Conservation (phyloP, 2,888 invertebrate genomes). For the Nomada ferruginata region DNA sequence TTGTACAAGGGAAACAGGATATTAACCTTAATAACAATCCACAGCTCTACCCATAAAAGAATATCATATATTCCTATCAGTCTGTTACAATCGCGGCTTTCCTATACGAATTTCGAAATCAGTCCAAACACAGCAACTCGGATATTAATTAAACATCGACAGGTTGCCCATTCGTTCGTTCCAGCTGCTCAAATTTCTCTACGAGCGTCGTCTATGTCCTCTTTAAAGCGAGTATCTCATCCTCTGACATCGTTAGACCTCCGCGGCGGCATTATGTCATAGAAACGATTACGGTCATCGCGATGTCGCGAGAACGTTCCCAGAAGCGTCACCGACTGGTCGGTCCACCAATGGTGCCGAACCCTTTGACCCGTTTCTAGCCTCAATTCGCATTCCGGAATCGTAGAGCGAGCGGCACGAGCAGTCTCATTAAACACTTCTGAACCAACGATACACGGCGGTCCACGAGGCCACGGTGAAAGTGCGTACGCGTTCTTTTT, state of each 20-base stretch:
- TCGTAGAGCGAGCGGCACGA: conserved; percentile 34
- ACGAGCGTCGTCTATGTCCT: conserved; percentile 3
- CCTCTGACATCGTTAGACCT: conserved; percentile 17
- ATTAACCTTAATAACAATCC: too few relatives aligned
- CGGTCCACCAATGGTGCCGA: conserved; percentile 32
- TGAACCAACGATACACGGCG: not conserved
- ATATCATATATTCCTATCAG: too few relatives aligned
- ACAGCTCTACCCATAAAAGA: too few relatives aligned
- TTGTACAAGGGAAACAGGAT: not conserved
- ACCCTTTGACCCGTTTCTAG: conserved; percentile 45
- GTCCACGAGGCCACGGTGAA: conserved; percentile 18
- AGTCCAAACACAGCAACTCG: not conserved
- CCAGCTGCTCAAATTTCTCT: not conserved
- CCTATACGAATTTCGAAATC: not conserved
- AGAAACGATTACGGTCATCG: conserved; percentile 50
- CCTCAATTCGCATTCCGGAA: conserved; percentile 58
- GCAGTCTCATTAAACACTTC: conserved; percentile 36
- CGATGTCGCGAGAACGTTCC: conserved; percentile 43
- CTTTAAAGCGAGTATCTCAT: not conserved
- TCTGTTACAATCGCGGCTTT: not conserved
- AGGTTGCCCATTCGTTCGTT: not conserved
- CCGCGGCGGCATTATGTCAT: conserved; percentile 45
- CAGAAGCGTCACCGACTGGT: conserved; percentile 46
- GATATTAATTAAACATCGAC: not conserved
- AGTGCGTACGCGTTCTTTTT: conserved; percentile 33